Evolutionary conservation across 2,797 vertebrate genomes (phyloP).

Genomic region (Poeciliopsis turneri): DNA sequence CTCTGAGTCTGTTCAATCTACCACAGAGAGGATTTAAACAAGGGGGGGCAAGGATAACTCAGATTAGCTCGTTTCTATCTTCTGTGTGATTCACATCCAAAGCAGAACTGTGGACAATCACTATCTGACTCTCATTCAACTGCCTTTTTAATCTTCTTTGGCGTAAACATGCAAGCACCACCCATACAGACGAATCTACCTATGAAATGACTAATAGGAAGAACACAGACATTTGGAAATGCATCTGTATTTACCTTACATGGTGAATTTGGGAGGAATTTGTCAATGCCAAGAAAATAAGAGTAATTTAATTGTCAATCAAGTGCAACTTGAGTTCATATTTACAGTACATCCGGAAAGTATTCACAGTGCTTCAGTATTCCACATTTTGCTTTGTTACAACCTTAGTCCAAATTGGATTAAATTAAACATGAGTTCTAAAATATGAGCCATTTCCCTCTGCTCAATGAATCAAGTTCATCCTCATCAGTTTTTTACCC

Average conservation of each 20-base stretch:
- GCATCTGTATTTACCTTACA: constrained; percentile 10
- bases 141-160: constrained; percentile 67
- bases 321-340: constrained; percentile 15
- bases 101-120: constrained; percentile 64
- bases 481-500: not conserved
- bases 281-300: constrained; percentile 22
- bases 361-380: not conserved
- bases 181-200: constrained; percentile 37
- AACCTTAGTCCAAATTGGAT: not conserved
- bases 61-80: constrained; percentile 63
- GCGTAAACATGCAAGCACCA: constrained; percentile 58
- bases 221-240: constrained; percentile 33
- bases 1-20: constrained; percentile 54
- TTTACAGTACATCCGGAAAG: not conserved
- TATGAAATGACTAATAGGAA: constrained; percentile 46
- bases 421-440: constrained; percentile 16
- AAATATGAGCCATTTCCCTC: not conserved
- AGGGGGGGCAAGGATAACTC: constrained; percentile 58
- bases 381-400: too few relatives aligned
- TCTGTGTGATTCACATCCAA: constrained; percentile 71
- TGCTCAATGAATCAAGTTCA: not conserved
- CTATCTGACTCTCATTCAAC: constrained; percentile 65
- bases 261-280: not conserved
- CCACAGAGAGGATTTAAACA: constrained; percentile 52
- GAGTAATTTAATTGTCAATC: not conserved